Conservation (phyloP, 1,140 invertebrate species). For the Eriosoma lanigerum region DNA sequence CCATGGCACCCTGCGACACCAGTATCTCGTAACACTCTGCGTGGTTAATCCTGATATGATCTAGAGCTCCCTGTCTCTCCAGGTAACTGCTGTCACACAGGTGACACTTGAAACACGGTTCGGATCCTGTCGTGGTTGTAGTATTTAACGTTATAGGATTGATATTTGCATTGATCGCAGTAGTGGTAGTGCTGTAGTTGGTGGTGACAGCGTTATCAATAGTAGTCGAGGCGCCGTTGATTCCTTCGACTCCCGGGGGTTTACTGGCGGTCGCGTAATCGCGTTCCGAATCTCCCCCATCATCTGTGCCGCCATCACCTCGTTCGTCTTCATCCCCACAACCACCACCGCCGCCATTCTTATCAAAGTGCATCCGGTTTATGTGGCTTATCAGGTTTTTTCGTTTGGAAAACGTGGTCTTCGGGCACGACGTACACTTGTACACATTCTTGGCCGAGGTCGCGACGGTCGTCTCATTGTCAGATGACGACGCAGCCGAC, state of each 20-base stretch:
- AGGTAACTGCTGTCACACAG: conserved; percentile 84
- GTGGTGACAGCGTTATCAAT: background rate
- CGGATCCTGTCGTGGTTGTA: conserved; percentile 58
- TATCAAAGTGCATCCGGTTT: conserved; percentile 66
- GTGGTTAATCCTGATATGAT: conserved; percentile 77
- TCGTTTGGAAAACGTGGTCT: conserved; percentile 80
- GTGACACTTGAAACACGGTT: conserved; percentile 88
- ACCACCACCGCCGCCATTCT: conserved; percentile 51
- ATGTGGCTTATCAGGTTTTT: conserved; percentile 78
- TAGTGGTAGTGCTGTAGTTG: background rate
- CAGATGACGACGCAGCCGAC: conserved; percentile 53
- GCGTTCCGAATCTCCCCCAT: conserved; percentile 40
- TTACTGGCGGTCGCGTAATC: background rate
- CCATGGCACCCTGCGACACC: conserved; percentile 77
- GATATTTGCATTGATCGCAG: background rate
- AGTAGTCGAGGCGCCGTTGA: conserved; percentile 9
- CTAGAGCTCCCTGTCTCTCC: conserved; percentile 75
- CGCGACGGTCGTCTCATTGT: conserved; percentile 56
- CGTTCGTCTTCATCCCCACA: conserved; percentile 54
- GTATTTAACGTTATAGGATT: too few species aligned
- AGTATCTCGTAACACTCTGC: conserved; percentile 72
- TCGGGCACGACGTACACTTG: conserved; percentile 81
- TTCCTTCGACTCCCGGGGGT: background rate
- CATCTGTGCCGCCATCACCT: conserved; percentile 24
- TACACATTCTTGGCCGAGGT: conserved; percentile 66